Base-by-base conservation (phyloP, 2,888 invertebrate species). In the Dione juno region DNA sequence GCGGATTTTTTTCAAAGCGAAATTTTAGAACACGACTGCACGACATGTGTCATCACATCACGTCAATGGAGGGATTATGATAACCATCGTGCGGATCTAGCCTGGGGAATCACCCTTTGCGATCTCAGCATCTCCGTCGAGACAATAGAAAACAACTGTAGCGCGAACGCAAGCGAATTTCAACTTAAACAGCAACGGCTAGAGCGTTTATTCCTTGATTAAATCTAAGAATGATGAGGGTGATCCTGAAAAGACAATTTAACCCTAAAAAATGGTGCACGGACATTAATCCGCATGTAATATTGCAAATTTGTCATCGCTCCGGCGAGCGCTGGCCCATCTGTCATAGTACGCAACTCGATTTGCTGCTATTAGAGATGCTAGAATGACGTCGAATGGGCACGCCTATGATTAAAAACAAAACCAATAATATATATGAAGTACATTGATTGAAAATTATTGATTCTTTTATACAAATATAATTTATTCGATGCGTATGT, bases 31-130 rank as follows among this genome's bases (percentile, higher is more conserved):
- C 88, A 86, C 89, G 88, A 88, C 84, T 81, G 80, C 88, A 87
- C 91, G 93, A 92, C 92, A 93, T 93, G 92, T 93, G 93, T 93
- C 93, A 90, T 93, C 93, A 93, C 93, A 93, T 93, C 89, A 91
- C 87, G 90, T 93, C 92, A 92, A 92, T 92, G 92, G 88, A 86
- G 88, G 92, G 93, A 93, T 93, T 93, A 93, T 92, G 93, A 93
- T 93, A 92, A 92, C 92, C 87, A 92, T 92, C 93, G 91, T 87
- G 86, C 89, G 88, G 87, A 91, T 91, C 91, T 88, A 89, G 85
- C 85, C 77, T 84, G 84, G 90, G 90, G 90, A 89, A 92, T 92
- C 92, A 87, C 93, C 93, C 92, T 92, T 88, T 82, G 87, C 89
- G 88, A 92, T 92, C 92, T 89, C 83, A 74, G 83, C 83, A 79